Base-by-base conservation (phyloP, 2,113 vertebrate species). In the Nothoprocta pentlandii region DNA sequence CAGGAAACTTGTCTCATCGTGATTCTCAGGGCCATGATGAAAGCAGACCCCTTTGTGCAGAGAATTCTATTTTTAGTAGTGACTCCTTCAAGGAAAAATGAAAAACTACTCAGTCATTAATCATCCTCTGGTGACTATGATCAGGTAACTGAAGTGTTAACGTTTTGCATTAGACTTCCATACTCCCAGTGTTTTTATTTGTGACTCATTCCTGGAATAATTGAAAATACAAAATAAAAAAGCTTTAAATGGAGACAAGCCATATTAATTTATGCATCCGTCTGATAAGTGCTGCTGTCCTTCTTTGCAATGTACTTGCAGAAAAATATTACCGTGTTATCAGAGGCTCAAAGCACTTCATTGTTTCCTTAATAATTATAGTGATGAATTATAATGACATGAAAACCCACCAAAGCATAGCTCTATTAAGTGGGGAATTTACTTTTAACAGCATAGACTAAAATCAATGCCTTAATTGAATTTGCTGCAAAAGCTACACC, bases 341-440 rank as follows among this genome's bases (percentile, higher is more conserved):
- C 71, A 74, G 28, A 54, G 36, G 26, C 36, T 87, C 66, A 69
- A 70, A 89, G 22, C 25, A 46, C 32, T 79, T 80, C 7, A 79
- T 81, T 92, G 26, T 84, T 92, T 79, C 2, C 1, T 74, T 82
- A 85, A 44, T 41, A 70, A 49, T 87, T 82, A 77, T 0, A 64
- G 3, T 3, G 32, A 93, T 87, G 84, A 89, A 94, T 85, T 91
- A 91, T 95, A 90, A 77, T 54, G 20, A 75, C 49, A 82, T 58
- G 9, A 47, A 87, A 95, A 93, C n/a, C 3, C 41, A 85, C 42
- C 17, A 89, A 91, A 91, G 34, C 56, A 79, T 66, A 89, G 74
- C 17, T 76, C 34, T 66, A 9, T 89, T 84, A 92, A 64, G 34
- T 16, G 67, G n/a, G 11, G 63, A 85, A 73, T 89, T 85, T 82